Conservation (phyloP, 1,140 invertebrate genomes). For the Euwallacea similis region DNA sequence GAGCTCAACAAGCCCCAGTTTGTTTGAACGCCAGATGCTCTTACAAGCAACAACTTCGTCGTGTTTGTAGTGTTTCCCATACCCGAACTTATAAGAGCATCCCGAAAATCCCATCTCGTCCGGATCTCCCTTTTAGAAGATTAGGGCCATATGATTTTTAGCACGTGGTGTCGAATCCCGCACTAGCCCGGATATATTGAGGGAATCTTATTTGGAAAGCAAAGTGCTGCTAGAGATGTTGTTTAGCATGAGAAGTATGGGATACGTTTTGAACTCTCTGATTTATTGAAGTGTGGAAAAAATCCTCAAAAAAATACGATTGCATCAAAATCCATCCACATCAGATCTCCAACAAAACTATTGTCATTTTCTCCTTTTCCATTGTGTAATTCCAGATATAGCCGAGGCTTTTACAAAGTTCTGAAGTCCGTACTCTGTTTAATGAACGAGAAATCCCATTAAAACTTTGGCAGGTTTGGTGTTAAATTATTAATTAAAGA, state of each 20-base stretch:
- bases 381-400: conserved; percentile 25
- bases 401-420: conserved; percentile 28
- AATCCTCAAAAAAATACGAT: no score
- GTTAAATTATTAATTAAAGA: conserved; percentile 36
- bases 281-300: no score
- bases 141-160: conserved; percentile 32
- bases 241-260: no score
- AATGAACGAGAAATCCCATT: conserved; percentile 35
- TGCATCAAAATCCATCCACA: no score
- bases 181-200: not conserved
- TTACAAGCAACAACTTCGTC: conserved; percentile 37
- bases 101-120: conserved; percentile 28
- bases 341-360: no score
- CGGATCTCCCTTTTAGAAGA: conserved; percentile 32
- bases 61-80: conserved; percentile 40
- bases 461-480: conserved; percentile 30
- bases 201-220: not conserved
- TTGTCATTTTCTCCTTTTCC: not conserved
- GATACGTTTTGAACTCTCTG: no score
- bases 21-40: conserved; percentile 41
- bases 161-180: conserved; percentile 18
- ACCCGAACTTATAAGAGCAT: conserved; percentile 38
- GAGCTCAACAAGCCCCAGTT: conserved; percentile 37
- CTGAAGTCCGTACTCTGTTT: conserved; percentile 25
- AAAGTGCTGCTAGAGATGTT: not conserved